Base-by-base conservation (phyloP, 2,888 invertebrate genomes). In the Scrobipalpa atriplicella region DNA sequence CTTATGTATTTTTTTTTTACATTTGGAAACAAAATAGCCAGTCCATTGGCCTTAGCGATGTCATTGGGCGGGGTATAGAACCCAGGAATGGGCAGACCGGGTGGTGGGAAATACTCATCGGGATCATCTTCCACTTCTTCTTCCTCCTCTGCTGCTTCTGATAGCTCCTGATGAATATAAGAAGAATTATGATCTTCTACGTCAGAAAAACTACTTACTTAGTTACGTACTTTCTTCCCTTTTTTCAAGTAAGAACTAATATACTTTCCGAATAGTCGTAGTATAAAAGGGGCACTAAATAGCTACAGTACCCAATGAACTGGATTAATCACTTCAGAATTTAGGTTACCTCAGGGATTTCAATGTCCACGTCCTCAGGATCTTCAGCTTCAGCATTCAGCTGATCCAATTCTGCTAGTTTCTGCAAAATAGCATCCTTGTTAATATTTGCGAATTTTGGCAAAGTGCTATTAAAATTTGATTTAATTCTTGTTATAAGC, bases 51-150 rank as follows among this genome's bases (percentile, higher is more conserved):
- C 71, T 92, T 92, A 5, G 90, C 90, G 8, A 90, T 79, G 64
- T 92, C 91, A 51, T 85, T 92, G 0, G 88, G 87, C 0, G 92
- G 92, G 0, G 91, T 79, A 67, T 92, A 92, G 61, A 92, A 86
- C 0, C 90, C 92, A 16, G 92, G 92, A 38, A 92, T 78, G 1
- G 86, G 67, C 0, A 90, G 78, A 0, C 86, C 90, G 0, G 89
- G 69, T 0, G 91, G 91, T 0, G 91, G 90, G 16, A 90, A 82
- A 66, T 90, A 89, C 69, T 90, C 90, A 5, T 84, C 71, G 19
- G 82, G 84, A 41, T 87, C 80, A 39, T 89, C 88, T 56, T 81
- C 83, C 0, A 79, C 82, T 11, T 72, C 75, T 2, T 66, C 73
- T 7, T 73, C 76, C 38, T 78, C 81, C 39, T 82, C 81, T 54